Evolutionary conservation across 2,888 invertebrate species (phyloP), one percentile per base, ranked within the genome.

Genomic region (Gisinianus flammeolus): DNA sequence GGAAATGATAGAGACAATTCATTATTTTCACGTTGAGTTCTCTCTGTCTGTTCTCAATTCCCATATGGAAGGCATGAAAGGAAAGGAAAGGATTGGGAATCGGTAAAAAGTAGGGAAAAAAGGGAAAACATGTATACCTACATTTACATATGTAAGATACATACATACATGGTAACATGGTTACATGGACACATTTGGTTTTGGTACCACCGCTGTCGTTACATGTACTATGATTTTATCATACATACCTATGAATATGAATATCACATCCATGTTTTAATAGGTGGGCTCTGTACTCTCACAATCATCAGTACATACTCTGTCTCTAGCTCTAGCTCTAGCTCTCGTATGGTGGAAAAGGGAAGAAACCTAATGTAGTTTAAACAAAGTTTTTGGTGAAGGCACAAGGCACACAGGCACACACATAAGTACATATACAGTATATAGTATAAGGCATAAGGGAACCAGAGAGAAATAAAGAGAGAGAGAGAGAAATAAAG

Each of bases 1-100:
- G 73, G 78, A 78, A 78, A 74, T 78, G 73, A 78, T 78, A 73
- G 66, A 56, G 70, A 70, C 69, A 73, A 73, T 73, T 73, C 73
- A 73, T 73, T 73, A 72, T 33, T 73, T 72, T 26, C n/a, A 68
- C 68, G 22, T 62, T 26, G 26, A 28, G 28, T 62, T 62, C 28
- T 62, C 8, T 44, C 44, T 6, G 1, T 6, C 12, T 6, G 19
- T 44, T 44, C 44, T 12, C 35, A 35, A 35, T 5, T 58, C 56
- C 12, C 58, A 72, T 62, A 62, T 62, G 73, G 64, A 73, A 73
- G 35, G 68, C 35, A 62, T 73, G 62, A 26, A 73, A 73, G 30
- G 62, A 58, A 24, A 52, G n/a, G 54, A 70, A 70, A 44, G 70
- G 70, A 26, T 64, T 64, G 26, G 22, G 16, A 64, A 5, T 66